These are phyloP conservation scores for Dromococcyx pavoninus DNA, from an alignment of 2,797 vertebrate species.

Conservation along the genomic window DNA sequence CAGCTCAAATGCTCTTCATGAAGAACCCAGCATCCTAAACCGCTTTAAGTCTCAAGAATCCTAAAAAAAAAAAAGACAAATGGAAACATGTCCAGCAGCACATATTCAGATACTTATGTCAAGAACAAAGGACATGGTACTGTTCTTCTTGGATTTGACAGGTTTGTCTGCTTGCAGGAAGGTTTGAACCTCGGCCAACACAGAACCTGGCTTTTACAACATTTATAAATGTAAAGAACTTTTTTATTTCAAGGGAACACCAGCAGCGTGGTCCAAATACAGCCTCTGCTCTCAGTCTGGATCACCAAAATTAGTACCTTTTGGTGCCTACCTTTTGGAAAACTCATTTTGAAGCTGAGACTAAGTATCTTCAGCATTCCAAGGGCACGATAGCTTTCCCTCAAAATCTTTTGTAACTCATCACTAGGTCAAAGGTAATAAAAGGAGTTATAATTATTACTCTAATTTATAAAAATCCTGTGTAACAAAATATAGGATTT, in stretches of 20 bases:
- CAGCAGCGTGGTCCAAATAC: not conserved
- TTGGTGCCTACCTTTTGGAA: not conserved
- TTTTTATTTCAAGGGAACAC: not conserved
- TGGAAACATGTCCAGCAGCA: not conserved
- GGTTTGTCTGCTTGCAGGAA: not conserved
- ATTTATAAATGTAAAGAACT: not conserved
- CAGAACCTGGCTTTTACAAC: not conserved
- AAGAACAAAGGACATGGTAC: not conserved
- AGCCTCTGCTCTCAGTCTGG: not conserved
- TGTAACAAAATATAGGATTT: not conserved
- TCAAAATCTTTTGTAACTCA: not conserved
- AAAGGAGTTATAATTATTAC: not conserved
- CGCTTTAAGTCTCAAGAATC: slow-evolving; percentile 56
- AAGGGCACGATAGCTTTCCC: not conserved
- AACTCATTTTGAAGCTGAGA: not conserved
- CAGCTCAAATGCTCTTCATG: slow-evolving; percentile 62
- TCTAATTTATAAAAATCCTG: not conserved
- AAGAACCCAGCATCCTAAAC: slow-evolving; percentile 53
- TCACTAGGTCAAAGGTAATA: not conserved
- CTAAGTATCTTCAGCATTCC: not conserved
- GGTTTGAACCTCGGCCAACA: not conserved
- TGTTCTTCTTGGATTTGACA: not conserved
- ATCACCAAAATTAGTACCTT: not conserved
- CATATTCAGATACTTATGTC: not conserved
- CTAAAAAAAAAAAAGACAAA: slow-evolving; percentile 11